Base-by-base conservation (phyloP, 2,113 vertebrate genomes). In the Upupa epops region DNA sequence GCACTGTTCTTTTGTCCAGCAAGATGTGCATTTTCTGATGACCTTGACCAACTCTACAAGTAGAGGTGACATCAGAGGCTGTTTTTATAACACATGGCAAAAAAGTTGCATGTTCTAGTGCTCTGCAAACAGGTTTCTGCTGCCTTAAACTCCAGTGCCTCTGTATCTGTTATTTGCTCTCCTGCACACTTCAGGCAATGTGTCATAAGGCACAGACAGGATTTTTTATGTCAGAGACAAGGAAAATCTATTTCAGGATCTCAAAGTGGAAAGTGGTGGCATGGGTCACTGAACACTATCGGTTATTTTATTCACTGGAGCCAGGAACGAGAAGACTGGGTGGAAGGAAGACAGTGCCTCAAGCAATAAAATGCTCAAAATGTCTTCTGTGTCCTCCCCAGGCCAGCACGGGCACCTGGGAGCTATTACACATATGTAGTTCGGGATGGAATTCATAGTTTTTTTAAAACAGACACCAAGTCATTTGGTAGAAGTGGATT, bases 201-300 rank as follows among this genome's bases (percentile, higher is more conserved):
- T 34, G 83, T 92, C 21, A 25, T 70, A 87, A 32, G 81, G 18
- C 55, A 76, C 60, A 87, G 59, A 48, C 58, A 79, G 13, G 31
- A 69, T 80, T 89, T 83, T 70, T 69, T 36, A 4, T 63, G 49
- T n/a, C 64, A 90, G 78, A 76, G 52, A 52, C 26, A 77, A 45
- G 17, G 52, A 92, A 91, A 96, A 96, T 86, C 88, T 75, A 84
- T 91, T 97, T 95, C 64, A 90, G 81, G 77, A 84, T 90, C 51
- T 86, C 55, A 51, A 52, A 78, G 46, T 92, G n/a, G 45, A 56
- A 77, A 82, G 70, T 25, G 49, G 64, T 78, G 40, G 60, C 68
- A 49, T 25, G 71, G 51, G 90, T 94, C 86, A 96, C 36, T 63
- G 46, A 93, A 86, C 60, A 40, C 24, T 64, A 66, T 58, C 1